Evolutionary conservation across 2,888 invertebrate species (phyloP).

Genomic region (Octodonta nipae): DNA sequence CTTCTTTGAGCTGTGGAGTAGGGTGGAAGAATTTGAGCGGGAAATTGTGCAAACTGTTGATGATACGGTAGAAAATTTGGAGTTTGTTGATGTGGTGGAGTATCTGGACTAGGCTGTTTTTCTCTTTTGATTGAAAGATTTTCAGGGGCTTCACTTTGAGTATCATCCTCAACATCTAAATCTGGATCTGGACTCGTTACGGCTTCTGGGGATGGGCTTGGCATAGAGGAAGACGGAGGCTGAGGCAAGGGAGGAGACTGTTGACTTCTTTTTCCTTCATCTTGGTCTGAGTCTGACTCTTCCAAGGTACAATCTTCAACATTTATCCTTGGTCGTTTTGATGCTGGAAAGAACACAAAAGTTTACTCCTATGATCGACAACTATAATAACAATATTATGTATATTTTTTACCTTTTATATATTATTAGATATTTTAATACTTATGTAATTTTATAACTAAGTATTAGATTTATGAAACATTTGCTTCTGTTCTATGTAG

Average conservation of each 20-base stretch:
- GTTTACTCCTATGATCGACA: slow-evolving; percentile 1
- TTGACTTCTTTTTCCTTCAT: slow-evolving; percentile 28
- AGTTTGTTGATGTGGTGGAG: slow-evolving; percentile 12
- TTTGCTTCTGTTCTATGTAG: no score
- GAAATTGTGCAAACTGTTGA: slow-evolving; percentile 36
- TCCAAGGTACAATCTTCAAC: slow-evolving; percentile 35
- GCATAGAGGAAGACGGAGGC: slow-evolving; percentile 15
- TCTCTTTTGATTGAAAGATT: slow-evolving; percentile 61
- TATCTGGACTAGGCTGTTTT: neutral
- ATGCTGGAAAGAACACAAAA: slow-evolving; percentile 26
- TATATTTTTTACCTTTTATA: no score
- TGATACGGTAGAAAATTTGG: slow-evolving; percentile 38
- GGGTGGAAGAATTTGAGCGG: slow-evolving; percentile 34
- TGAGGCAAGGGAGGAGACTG: slow-evolving; percentile 36
- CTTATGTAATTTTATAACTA: no score
- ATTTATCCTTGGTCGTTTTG: slow-evolving; percentile 37
- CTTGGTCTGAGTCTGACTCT: slow-evolving; percentile 38
- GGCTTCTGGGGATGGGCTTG: slow-evolving; percentile 30
- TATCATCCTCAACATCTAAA: slow-evolving; percentile 40
- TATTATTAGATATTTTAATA: no score
- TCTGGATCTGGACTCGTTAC: slow-evolving; percentile 31
- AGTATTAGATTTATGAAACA: no score
- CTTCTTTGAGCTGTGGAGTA: slow-evolving; percentile 44
- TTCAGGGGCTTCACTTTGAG: slow-evolving; percentile 45
- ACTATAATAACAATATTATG: no score